phyloP scores from a whole-genome alignment of 1,140 invertebrate genomes.

The Danaus melanippus region DNA sequence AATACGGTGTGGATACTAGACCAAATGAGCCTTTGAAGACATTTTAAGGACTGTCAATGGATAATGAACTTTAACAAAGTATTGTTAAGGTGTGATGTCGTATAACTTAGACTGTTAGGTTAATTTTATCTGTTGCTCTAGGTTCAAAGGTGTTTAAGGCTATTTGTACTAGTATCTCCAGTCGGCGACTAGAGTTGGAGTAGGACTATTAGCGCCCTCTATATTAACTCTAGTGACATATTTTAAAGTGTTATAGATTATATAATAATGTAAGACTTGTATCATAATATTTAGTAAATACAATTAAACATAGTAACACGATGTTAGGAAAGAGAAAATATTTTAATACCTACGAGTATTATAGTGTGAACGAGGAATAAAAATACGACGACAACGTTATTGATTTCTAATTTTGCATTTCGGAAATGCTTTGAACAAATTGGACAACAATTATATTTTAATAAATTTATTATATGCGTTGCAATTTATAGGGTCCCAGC shows the following conservation, averaged over 20 bases:
- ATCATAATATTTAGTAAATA: slow-evolving; percentile 54
- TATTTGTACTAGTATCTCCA: slow-evolving; percentile 9
- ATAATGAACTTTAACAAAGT: too few species aligned
- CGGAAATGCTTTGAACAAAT: slow-evolving; percentile 36
- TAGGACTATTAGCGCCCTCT: slow-evolving; percentile 25
- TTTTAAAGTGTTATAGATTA: slow-evolving; percentile 65
- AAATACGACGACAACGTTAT: slow-evolving; percentile 16
- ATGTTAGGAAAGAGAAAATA: slow-evolving; percentile 47
- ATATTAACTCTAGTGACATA: slow-evolving; percentile 43
- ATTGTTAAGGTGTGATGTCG: too few species aligned
- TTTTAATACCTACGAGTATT: slow-evolving; percentile 69
- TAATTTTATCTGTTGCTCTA: not conserved
- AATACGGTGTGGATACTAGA: slow-evolving; percentile 20
- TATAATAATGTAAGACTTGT: slow-evolving; percentile 66
- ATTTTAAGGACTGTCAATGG: too few species aligned
- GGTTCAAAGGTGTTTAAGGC: slow-evolving; percentile 1
- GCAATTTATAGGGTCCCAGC: slow-evolving; percentile 35
- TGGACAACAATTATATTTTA: slow-evolving; percentile 22
- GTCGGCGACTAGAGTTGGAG: slow-evolving; percentile 37
- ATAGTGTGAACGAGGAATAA: slow-evolving; percentile 30
- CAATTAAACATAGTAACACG: slow-evolving; percentile 41
- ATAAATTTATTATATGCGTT: slow-evolving; percentile 29
- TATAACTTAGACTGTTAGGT: too few species aligned
- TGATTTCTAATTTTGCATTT: slow-evolving; percentile 29
- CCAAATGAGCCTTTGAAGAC: slow-evolving; percentile 4